Base-by-base conservation (phyloP, 2,797 vertebrate genomes). In the Poecilia picta region DNA sequence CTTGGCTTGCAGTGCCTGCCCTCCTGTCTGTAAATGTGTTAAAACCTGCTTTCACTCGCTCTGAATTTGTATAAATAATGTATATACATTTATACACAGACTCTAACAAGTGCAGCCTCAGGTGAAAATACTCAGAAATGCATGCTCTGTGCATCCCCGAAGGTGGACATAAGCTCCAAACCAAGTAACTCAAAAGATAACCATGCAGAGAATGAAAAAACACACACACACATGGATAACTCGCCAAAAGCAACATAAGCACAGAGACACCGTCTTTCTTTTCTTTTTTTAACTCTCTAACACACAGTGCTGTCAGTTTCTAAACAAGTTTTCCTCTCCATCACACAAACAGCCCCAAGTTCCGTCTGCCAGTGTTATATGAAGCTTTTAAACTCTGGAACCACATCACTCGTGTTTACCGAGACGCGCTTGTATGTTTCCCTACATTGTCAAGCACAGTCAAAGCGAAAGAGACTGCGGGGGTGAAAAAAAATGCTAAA, bases 41-140 rank as follows among this genome's bases (percentile, higher is more conserved):
- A 93, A 57, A 94, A 94, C 91, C 92, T 93, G 88, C 91, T 93
- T 93, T 94, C 91, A 92, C 91, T 95, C 87, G 82, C 87, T 88
- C 87, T 91, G 94, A 94, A 93, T 95, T 94, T 94, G 92, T 94
- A 94, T 95, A 95, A 95, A 95, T 95, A 94, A 95, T 95, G 92
- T 93, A 95, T 95, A 95, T 94, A 94, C 93, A 93, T 94, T 94
- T 95, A 95, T 94, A 93, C 91, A 89, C 93, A 90, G 92, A 94
- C 92, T 93, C 92, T 94, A 95, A 95, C 94, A 95, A 95, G 94
- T 93, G 91, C 91, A 92, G 94, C 94, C 94, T 93, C 91, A 87
- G 94, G 94, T 95, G 90, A 94, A 94, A 94, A 94, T 89, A 94
- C 93, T 95, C 92, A 94, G 91, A 94, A 95, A 95, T 94, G 93